These are phyloP conservation scores for Spodoptera littoralis DNA, from an alignment of 2,888 invertebrate genomes.

Conservation along the genomic window DNA sequence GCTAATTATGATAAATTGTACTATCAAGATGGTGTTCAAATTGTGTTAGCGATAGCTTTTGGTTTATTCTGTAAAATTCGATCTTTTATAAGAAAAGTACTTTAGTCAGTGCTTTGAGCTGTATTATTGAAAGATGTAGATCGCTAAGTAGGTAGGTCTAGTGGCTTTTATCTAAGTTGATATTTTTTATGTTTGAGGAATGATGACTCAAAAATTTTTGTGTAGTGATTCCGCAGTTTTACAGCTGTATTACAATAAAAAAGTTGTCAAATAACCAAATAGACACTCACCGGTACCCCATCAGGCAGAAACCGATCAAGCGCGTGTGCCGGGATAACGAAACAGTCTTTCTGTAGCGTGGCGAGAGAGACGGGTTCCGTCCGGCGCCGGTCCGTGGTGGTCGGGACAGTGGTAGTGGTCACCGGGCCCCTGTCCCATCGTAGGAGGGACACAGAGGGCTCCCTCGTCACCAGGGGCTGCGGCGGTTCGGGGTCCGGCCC, in stretches of 20 bases:
- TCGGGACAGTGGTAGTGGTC: constrained; percentile 79
- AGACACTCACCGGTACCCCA: constrained; percentile 92
- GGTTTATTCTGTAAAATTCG: too few relatives aligned
- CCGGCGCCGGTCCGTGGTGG: constrained; percentile 75
- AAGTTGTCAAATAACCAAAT: neutral
- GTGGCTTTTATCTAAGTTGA: too few relatives aligned
- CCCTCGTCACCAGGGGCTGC: constrained; percentile 91
- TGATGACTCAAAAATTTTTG: too few relatives aligned
- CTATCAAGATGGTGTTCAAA: constrained; percentile 11
- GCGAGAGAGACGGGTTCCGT: constrained; percentile 93
- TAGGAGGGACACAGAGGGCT: constrained; percentile 90
- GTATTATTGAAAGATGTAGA: too few relatives aligned
- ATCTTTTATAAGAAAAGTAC: too few relatives aligned
- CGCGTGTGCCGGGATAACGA: constrained; percentile 97
- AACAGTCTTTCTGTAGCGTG: constrained; percentile 96
- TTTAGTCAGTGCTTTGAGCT: too few relatives aligned
- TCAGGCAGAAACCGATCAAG: constrained; percentile 96
- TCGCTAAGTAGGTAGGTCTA: too few relatives aligned
- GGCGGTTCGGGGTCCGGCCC: constrained; percentile 91
- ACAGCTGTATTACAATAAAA: too few relatives aligned
- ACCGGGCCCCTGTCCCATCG: constrained; percentile 81
- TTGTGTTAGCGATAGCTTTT: constrained; percentile 3
- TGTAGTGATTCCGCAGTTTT: too few relatives aligned
- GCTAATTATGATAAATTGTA: constrained; percentile 55
- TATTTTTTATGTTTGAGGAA: too few relatives aligned